Conservation (phyloP, 1,140 invertebrate genomes). For the Ylistrum balloti region DNA sequence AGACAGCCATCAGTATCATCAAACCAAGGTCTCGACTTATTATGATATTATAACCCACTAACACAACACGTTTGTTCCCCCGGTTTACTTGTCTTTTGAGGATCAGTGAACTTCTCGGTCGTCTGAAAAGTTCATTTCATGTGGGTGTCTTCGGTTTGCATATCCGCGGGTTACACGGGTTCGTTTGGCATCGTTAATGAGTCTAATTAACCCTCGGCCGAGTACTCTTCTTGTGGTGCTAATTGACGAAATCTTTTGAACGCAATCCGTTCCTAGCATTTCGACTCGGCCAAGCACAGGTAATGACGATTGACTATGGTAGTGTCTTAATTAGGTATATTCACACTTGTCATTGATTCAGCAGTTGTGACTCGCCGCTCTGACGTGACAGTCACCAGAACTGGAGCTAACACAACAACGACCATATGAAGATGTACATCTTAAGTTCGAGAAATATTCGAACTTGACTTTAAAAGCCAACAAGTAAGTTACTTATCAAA, state of each 20-base stretch:
- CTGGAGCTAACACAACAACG: background rate
- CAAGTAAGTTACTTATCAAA: background rate
- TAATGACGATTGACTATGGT: constrained; percentile 19
- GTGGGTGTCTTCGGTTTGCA: background rate
- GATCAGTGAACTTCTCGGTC: constrained; percentile 6
- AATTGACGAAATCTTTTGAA: constrained; percentile 27
- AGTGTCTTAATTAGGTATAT: background rate
- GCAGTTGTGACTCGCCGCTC: background rate
- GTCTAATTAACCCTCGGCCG: constrained; percentile 24
- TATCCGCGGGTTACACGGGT: constrained; percentile 29
- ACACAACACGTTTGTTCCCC: constrained; percentile 15
- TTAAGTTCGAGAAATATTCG: background rate
- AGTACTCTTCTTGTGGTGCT: background rate
- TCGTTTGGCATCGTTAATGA: background rate
- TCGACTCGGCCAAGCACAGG: constrained; percentile 36
- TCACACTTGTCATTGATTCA: background rate
- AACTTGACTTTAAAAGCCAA: background rate
- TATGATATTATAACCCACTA: constrained; percentile 22
- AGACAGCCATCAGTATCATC: background rate
- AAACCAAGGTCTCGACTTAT: constrained; percentile 33
- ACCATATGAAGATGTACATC: background rate
- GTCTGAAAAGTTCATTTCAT: constrained; percentile 39
- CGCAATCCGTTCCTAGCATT: constrained; percentile 9
- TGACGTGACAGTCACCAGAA: background rate
- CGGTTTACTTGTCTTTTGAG: background rate